Percentiles rank a stretch among this genome's conserved stretches.
phyloP scores from a whole-genome alignment of 2,888 invertebrate genomes.

The Harpagoxenus sublaevis region DNA sequence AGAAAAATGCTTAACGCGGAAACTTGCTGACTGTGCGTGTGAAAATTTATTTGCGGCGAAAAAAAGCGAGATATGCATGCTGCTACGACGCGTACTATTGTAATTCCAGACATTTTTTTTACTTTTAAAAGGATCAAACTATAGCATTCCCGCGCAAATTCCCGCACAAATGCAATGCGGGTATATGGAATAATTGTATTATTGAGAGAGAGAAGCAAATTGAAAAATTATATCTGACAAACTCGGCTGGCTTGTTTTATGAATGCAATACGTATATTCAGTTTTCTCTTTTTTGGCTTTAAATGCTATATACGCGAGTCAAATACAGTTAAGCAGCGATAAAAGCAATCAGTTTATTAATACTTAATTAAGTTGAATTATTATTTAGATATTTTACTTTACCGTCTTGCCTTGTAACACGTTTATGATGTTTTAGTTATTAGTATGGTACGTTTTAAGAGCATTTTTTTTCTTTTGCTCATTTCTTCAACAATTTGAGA shows the following conservation, averaged over 20 bases:
- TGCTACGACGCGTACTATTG: constrained; percentile 5
- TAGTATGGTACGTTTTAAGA: background rate
- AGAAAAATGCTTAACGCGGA: constrained; percentile 44
- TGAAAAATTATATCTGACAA: constrained; percentile 17
- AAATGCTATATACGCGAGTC: background rate
- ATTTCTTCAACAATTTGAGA: background rate
- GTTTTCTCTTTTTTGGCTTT: background rate
- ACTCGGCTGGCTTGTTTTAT: background rate
- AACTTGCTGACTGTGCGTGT: constrained; percentile 33
- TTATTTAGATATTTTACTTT: background rate
- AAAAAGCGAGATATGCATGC: background rate
- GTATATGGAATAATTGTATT: constrained; percentile 7
- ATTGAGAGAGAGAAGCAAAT: constrained; percentile 34
- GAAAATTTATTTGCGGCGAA: constrained; percentile 38
- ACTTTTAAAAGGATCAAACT: constrained; percentile 26
- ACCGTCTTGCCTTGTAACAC: background rate
- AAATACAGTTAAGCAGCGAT: background rate
- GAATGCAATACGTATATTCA: background rate
- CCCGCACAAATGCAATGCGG: background rate
- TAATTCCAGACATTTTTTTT: constrained; percentile 16
- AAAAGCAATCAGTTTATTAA: constrained; percentile 5
- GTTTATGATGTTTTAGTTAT: background rate
- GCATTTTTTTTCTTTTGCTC: background rate
- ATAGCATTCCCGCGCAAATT: background rate
- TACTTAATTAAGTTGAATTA: background rate